Evolutionary conservation across 2,113 vertebrate species (phyloP), one percentile per base, ranked within the genome.

Genomic region (Jacana jacana): DNA sequence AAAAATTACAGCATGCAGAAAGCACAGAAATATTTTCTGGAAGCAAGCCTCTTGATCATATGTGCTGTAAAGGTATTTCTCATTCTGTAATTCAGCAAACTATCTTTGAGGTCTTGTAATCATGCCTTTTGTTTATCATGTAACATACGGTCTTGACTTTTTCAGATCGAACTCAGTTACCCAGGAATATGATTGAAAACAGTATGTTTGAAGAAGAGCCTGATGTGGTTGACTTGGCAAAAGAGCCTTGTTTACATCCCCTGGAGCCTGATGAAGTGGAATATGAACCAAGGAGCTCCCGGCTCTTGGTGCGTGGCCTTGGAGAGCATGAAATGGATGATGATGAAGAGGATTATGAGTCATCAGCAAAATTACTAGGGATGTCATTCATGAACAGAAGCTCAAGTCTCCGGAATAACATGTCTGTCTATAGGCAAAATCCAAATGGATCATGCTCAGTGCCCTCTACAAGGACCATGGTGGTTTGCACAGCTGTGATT

Each of bases 161-260:
- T 97, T 77, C 96, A 99, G 99, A 99, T 87, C 98, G 58, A 91
- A 97, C 98, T 86, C 98, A 97, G 83, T 97, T 99, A 87, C 99
- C 99, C 27, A 98, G 99, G 97, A 99, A 99, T 98, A 99, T 99
- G 99, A 99, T 99, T 96, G 99, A 99, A 98, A 99, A 99, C 98
- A 99, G 98, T 96, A 99, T 99, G 99, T 99, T 99, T 98, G 99
- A 99, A 91, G 99, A 99, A 96, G 99, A 99, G 86, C 99, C 99
- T 1, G 99, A 99, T 93, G 98, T 99, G 61, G 99, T 99, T 80
- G 99, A 99, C 97, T 98, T 99, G 96, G 99, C 99, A 70, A 99
- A 99, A 97, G 99, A 99, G 72, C 98, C 99, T 27, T 96, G 98
- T 90, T 97, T 98, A 55, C 99, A 99, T 96, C 99, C 99, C n/a